phyloP scores from a whole-genome alignment of 2,113 vertebrate genomes.

The Chlamydotis undulata region DNA sequence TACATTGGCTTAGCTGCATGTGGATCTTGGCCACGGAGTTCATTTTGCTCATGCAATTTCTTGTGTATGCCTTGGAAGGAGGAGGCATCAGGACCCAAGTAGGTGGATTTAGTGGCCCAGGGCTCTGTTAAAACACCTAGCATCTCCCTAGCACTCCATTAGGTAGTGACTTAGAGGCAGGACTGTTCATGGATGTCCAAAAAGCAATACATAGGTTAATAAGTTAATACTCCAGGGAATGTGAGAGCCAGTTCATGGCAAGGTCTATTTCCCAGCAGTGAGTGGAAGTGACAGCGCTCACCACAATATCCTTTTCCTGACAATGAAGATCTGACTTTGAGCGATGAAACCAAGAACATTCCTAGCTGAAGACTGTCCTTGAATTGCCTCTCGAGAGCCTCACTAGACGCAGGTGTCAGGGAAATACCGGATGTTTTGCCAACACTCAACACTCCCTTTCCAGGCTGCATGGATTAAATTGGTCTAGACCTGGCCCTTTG shows the following conservation, averaged over 20 bases:
- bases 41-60: background rate
- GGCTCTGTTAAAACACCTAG: background rate
- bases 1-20: background rate
- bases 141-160: accelerated
- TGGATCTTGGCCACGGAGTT: background rate
- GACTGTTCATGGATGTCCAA: background rate
- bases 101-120: background rate
- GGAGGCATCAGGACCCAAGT: background rate
- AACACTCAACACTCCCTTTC: accelerated
- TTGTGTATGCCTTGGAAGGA: background rate
- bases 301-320: background rate
- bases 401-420: background rate
- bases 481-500: background rate
- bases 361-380: background rate
- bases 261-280: background rate
- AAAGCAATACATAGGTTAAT: background rate
- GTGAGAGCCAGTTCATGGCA: background rate
- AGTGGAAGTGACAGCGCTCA: background rate
- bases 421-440: background rate
- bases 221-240: background rate
- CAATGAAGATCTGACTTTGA: background rate
- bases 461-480: background rate
- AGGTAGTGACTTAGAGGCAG: background rate
- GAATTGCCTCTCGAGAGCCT: background rate
- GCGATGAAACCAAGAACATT: background rate